Base-by-base conservation (phyloP, 2,113 vertebrate genomes). In the Crocuta crocuta region DNA sequence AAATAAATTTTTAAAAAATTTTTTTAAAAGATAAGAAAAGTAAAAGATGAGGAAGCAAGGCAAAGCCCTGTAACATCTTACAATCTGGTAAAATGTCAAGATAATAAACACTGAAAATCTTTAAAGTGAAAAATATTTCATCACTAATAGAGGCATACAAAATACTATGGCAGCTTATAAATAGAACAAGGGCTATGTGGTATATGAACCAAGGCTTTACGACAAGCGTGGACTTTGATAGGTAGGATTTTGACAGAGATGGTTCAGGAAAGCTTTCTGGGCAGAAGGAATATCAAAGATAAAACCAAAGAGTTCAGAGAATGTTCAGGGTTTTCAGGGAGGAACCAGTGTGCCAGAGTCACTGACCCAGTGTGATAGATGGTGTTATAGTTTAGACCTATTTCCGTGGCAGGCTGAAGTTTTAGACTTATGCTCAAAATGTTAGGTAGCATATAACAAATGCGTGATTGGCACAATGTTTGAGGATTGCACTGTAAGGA, bases 61-160 rank as follows among this genome's bases (percentile, higher is more conserved):
- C 17, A 85, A 93, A 88, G 2, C 26, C 35, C 17, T 31, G 68
- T 79, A 94, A 65, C 9, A 65, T 85, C 65, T 89, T 96, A 43
- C 1, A 85, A 17, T 78, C 78, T 71, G 21, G 13, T 45, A 91
- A 86, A 85, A 66, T 8, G 61, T 50, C n/a, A 83, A 93, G 33
- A 76, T 84, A 88, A 94, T 26, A 93, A 92, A 93, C 78, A 12
- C 26, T 95, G 23, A 58, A 84, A 89, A 89, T 89, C 80, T 90
- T 21, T 88, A 78, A 78, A 93, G 24, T 10, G 89, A 92, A 92
- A 78, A 92, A 43, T 39, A n/a, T 81, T 86, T 70, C 73, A 73
- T 76, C 35, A 31, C 78, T 70, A 45, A 5, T 50, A 81, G n/a
- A 95, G 55, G 81, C 16, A 84, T 76, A 83, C 5, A n/a, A 50